Evolutionary conservation across 2,113 vertebrate species (phyloP).

Genomic region (Anolis sagrei): DNA sequence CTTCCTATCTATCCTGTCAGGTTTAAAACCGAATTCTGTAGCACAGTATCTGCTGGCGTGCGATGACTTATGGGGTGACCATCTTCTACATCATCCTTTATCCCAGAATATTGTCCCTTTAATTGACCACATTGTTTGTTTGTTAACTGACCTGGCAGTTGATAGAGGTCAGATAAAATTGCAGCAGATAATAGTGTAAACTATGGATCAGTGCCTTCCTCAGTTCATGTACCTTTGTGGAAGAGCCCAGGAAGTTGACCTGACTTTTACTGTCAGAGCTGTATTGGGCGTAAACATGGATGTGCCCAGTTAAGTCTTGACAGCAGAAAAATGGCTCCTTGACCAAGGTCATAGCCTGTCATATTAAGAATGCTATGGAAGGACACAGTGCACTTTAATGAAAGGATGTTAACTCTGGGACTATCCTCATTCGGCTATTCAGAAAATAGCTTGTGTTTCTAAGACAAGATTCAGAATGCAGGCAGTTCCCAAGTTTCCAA

Average conservation of each 20-base stretch:
- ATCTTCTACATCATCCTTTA: not conserved
- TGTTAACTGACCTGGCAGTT: not conserved
- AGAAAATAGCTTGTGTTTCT: too few species aligned
- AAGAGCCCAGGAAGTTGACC: not conserved
- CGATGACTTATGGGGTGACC: not conserved
- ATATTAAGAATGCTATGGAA: constrained; percentile 19
- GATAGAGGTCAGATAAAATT: not conserved
- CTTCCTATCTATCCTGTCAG: not conserved
- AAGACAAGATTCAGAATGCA: too few species aligned
- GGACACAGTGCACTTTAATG: not conserved
- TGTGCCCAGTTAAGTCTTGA: not conserved
- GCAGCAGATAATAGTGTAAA: not conserved
- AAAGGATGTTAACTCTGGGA: not conserved
- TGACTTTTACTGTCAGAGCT: too few species aligned
- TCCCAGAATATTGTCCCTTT: not conserved
- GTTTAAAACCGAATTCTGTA: not conserved
- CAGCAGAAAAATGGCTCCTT: not conserved
- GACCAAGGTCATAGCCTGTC: not conserved
- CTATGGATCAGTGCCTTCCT: not conserved
- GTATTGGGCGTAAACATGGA: not conserved
- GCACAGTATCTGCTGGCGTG: too few species aligned
- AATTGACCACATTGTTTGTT: not conserved
- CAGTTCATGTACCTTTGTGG: not conserved
- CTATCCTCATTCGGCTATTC: not conserved
- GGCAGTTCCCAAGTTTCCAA: too few species aligned